A percentile compares a stretch with the other conserved stretches of the same genome.
Conservation (phyloP, 2,888 invertebrate species). For the Gastrophysa polygoni region DNA sequence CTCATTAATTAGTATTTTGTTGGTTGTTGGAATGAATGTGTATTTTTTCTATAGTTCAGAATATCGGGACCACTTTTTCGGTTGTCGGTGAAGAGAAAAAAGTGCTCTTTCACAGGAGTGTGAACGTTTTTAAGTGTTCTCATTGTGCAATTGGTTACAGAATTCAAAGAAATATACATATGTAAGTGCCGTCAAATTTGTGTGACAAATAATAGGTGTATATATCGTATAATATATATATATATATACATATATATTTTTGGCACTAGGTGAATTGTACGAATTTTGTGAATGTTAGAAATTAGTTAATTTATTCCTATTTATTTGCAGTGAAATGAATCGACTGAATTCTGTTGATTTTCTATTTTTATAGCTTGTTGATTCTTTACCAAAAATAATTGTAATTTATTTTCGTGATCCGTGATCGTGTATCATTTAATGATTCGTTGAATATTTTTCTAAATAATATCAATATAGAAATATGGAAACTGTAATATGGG, state of each 20-base stretch:
- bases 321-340: slow-evolving; percentile 29
- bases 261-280: slow-evolving; percentile 38
- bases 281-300: slow-evolving; percentile 8
- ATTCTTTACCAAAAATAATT: slow-evolving; percentile 28
- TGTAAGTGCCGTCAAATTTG: slow-evolving; percentile 54
- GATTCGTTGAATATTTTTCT: slow-evolving; percentile 36
- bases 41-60: slow-evolving; percentile 4
- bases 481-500: slow-evolving; percentile 31
- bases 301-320: slow-evolving; percentile 25
- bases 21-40: slow-evolving; percentile 26
- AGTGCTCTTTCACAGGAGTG: slow-evolving; percentile 18
- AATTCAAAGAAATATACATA: slow-evolving; percentile 33
- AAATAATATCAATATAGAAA: slow-evolving; percentile 21
- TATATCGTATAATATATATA: too few relatives aligned
- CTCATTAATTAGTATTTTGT: slow-evolving; percentile 12
- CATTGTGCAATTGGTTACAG: slow-evolving; percentile 48
- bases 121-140: slow-evolving; percentile 37
- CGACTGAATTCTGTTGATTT: slow-evolving; percentile 34
- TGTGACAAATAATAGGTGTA: slow-evolving; percentile 54
- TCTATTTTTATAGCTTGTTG: slow-evolving; percentile 29
- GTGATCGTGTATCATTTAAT: slow-evolving; percentile 8
- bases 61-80: slow-evolving; percentile 25
- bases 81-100: slow-evolving; percentile 9
- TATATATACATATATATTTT: slow-evolving; percentile 43
- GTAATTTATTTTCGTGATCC: slow-evolving; percentile 22